phyloP scores from a whole-genome alignment of 2,888 invertebrate genomes.

The Zygothrica quintamaculata region DNA sequence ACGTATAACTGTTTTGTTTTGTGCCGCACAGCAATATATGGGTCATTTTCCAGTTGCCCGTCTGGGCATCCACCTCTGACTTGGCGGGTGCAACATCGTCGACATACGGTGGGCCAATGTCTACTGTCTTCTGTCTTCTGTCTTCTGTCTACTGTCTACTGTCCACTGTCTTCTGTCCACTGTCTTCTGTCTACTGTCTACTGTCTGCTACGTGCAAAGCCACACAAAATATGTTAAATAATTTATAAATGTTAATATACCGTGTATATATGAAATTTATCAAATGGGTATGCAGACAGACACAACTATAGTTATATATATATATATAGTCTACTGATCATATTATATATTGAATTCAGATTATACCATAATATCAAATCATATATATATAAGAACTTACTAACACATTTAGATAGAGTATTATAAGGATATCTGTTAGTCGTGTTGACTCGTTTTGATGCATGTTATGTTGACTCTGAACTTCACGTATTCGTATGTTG shows the following conservation, averaged over 20 bases:
- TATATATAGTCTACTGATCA: not conserved
- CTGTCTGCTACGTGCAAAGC: constrained; percentile 37
- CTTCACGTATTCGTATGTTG: constrained; percentile 47
- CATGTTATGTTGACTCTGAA: constrained; percentile 42
- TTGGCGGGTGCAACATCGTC: constrained; percentile 64
- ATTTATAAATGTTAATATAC: constrained; percentile 71
- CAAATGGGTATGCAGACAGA: not conserved
- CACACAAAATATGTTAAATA: constrained; percentile 66
- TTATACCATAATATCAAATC: no score
- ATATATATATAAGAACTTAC: no score
- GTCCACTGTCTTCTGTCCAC: constrained; percentile 1
- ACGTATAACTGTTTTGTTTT: constrained; percentile 67
- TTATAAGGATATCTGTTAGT: not conserved
- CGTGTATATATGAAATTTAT: constrained; percentile 4
- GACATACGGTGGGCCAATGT: constrained; percentile 7
- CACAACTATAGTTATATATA: not conserved
- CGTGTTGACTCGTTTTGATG: constrained; percentile 12
- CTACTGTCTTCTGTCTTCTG: constrained; percentile 2
- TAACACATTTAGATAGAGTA: no score
- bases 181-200: not conserved
- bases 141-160: not conserved
- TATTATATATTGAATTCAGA: no score
- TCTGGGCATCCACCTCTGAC: constrained; percentile 75
- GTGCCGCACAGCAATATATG: constrained; percentile 66
- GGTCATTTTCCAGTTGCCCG: constrained; percentile 78